Evolutionary conservation across 2,113 vertebrate species (phyloP), one percentile per base, ranked within the genome.

Genomic region (Heliornis fulica): DNA sequence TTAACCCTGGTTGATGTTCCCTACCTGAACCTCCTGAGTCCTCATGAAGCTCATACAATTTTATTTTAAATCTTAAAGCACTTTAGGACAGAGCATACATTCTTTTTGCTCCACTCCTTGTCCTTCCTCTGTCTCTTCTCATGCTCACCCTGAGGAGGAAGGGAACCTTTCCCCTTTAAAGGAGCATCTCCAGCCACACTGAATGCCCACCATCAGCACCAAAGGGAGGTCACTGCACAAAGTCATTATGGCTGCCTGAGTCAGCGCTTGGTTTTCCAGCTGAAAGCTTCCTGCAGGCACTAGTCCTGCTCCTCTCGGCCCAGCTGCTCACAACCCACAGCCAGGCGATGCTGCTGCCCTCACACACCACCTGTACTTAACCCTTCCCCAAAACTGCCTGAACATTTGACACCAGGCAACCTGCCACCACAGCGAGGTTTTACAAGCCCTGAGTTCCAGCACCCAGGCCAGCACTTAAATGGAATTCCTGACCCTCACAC

Each of bases 351-450:
- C 29, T 69, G 56, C 50, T 45, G 20, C 46, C 50, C 43, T 86
- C 56, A 59, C 31, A 29, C 56, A 85, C 53, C 50, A 32, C 43
- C 43, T 74, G 43, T 51, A 41, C 34, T 91, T 74, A 64, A 68
- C 72, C 59, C 31, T 92, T 61, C 80, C 77, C 5, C 3, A 65
- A 82, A 69, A n/a, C 50, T 29, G 21, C 31, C 50, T 1, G 11
- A 86, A 70, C 4, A 7, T 56, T 15, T 34, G 31, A 41, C 43
- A 83, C 43, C 18, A 83, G 72, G 31, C 25, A 48, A 66, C 16
- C 54, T 57, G 18, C 57, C 0, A 0, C 23, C 53, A 6, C 0
- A 0, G 4, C 18, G 41, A 69, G 45, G 72, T 92, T 64, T 51
- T 12, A 60, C 21, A 53, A 76, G 21, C 23, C 34, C 43, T 2